Percentiles rank a stretch among this genome's conserved stretches.
These are phyloP conservation scores for Cheirogaleus medius DNA, from an alignment of 2,113 vertebrate genomes.

Conservation along the genomic window DNA sequence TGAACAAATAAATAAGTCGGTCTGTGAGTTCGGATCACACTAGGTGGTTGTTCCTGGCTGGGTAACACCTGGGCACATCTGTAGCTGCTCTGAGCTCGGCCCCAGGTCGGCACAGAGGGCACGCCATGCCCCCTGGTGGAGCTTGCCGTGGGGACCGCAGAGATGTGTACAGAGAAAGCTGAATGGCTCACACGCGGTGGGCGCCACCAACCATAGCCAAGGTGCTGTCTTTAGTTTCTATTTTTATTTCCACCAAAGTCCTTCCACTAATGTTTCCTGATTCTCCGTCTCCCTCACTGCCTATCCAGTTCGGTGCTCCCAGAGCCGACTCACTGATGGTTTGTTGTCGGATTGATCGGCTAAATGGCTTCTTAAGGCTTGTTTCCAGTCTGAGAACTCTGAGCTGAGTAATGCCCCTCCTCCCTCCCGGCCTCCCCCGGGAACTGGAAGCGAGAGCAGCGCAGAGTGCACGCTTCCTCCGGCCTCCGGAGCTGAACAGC, in stretches of 20 bases:
- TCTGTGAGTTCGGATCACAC: no score
- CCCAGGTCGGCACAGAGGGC: accelerated
- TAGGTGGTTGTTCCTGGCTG: neutral
- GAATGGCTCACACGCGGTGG: neutral
- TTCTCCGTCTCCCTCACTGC: neutral
- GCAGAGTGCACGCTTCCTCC: neutral
- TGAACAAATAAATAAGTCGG: neutral
- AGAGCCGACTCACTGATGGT: neutral
- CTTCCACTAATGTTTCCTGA: neutral
- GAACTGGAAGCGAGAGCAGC: neutral
- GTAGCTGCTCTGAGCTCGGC: neutral
- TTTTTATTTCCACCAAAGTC: neutral
- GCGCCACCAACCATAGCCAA: accelerated
- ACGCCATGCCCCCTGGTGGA: neutral
- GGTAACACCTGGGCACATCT: accelerated
- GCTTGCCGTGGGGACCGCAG: accelerated
- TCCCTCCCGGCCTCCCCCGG: neutral
- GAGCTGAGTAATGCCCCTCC: neutral
- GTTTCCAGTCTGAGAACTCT: neutral
- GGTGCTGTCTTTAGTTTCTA: neutral
- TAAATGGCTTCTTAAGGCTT: neutral
- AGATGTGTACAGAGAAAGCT: neutral
- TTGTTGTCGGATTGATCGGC: neutral
- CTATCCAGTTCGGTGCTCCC: neutral
- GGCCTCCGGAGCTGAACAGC: conserved; percentile 1